Percentiles rank a stretch among this genome's conserved stretches.
phyloP scores from a whole-genome alignment of 2,113 vertebrate species.

The Miniopterus natalensis region DNA sequence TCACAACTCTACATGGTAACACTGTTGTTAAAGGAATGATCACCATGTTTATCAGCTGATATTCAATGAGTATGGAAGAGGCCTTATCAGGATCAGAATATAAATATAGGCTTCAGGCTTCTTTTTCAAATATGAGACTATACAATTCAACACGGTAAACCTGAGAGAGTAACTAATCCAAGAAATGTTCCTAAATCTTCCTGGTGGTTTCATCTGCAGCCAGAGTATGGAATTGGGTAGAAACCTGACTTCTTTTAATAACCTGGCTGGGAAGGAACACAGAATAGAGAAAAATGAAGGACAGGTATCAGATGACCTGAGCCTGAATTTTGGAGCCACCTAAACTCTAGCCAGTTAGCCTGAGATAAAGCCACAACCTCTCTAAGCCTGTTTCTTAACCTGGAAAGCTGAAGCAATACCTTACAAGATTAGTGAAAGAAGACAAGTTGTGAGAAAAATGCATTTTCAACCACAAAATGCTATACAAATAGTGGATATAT shows the following conservation, averaged over 20 bases:
- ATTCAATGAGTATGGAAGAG: background rate
- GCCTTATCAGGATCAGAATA: background rate
- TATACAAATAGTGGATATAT: background rate
- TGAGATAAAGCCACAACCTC: background rate
- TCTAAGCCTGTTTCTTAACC: background rate
- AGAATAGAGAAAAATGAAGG: constrained; percentile 14
- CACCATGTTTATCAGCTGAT: background rate
- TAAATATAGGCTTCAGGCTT: background rate
- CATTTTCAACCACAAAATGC: background rate
- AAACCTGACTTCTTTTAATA: constrained; percentile 30
- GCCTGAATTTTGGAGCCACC: background rate
- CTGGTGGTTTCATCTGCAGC: background rate
- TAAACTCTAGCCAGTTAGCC: background rate
- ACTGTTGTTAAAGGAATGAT: background rate
- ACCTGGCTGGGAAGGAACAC: background rate
- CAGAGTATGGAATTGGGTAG: background rate
- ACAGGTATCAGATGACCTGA: background rate
- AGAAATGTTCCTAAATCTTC: background rate
- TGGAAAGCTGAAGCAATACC: constrained; percentile 12
- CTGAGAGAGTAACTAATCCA: constrained; percentile 3
- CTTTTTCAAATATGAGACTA: constrained; percentile 26
- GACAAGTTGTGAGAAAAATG: background rate
- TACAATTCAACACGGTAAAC: background rate
- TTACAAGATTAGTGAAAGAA: constrained; percentile 29
- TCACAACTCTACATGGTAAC: background rate